Evolutionary conservation across 2,888 invertebrate genomes (phyloP).

Genomic region (Aphidoletes aphidimyza): DNA sequence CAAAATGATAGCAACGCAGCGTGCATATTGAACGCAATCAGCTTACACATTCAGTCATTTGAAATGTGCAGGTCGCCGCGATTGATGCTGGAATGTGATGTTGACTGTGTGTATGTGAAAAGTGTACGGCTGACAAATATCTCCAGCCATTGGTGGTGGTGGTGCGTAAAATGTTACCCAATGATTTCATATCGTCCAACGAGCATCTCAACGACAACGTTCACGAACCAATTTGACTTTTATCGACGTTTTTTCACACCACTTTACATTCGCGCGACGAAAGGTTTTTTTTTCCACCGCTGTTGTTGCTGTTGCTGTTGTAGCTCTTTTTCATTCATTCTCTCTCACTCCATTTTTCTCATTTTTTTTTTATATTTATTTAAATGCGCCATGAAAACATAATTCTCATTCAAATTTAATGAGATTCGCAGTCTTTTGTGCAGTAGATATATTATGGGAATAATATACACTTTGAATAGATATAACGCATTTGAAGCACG

Average conservation of each 20-base stretch:
- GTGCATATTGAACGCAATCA: conserved; percentile 43
- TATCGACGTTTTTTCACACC: not conserved
- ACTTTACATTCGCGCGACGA: not conserved
- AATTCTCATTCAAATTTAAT: conserved; percentile 51
- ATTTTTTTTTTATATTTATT: conserved; percentile 43
- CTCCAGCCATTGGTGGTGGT: not conserved
- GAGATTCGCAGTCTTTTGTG: conserved; percentile 22
- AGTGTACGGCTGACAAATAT: not conserved
- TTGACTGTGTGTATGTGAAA: not conserved
- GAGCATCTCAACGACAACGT: not conserved
- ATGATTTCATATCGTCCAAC: not conserved
- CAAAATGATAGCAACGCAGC: conserved; percentile 22
- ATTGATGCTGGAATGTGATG: not conserved
- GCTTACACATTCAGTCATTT: not conserved
- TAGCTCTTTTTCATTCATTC: too few relatives aligned
- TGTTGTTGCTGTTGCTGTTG: too few relatives aligned
- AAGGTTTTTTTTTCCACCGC: too few relatives aligned
- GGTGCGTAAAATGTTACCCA: not conserved
- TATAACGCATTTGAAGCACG: not conserved
- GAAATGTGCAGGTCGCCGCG: too few relatives aligned
- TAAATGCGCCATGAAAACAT: conserved; percentile 28
- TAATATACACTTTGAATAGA: not conserved
- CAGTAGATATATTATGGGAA: not conserved
- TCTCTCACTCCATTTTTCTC: too few relatives aligned
- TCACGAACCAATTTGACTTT: conserved; percentile 28